A percentile compares a stretch with the other conserved stretches of the same genome.
phyloP scores from a whole-genome alignment of 1,140 invertebrate genomes.

The Archegozetes longisetosus region DNA sequence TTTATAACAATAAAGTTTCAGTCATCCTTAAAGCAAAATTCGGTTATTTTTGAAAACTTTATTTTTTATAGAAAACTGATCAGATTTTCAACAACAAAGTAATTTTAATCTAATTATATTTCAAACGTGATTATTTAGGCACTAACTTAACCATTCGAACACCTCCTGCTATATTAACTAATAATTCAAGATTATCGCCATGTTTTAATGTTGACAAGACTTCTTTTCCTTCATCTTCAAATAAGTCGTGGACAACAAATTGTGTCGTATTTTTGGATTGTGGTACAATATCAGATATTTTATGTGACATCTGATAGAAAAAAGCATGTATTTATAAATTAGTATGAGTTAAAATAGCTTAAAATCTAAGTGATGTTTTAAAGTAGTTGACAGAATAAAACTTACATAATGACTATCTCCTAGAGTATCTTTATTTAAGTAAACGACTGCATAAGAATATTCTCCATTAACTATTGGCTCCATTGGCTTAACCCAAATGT shows the following conservation, averaged over 20 bases:
- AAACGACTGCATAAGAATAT: conserved; percentile 14
- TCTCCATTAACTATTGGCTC: not conserved
- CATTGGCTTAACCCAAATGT: conserved; percentile 6
- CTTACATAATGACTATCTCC: conserved; percentile 10
- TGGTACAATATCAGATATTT: not conserved
- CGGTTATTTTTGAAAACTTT: too few species aligned
- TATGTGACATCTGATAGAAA: conserved; percentile 7
- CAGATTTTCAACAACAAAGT: too few species aligned
- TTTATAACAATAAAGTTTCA: too few species aligned
- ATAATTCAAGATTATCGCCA: not conserved
- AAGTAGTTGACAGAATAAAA: not conserved
- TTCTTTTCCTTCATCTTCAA: not conserved
- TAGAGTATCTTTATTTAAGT: conserved; percentile 8
- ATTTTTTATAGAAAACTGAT: too few species aligned
- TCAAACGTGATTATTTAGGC: too few species aligned
- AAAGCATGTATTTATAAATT: not conserved
- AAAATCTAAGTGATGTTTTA: not conserved
- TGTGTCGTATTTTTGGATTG: not conserved
- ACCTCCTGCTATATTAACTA: conserved; percentile 3
- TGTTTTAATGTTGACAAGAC: not conserved
- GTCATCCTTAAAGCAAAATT: too few species aligned
- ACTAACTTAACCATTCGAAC: conserved; percentile 8
- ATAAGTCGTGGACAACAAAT: conserved; percentile 10
- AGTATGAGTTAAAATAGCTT: not conserved
- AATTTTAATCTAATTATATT: too few species aligned